Base-by-base conservation (phyloP, 2,797 vertebrate genomes). In the Emys orbicularis region DNA sequence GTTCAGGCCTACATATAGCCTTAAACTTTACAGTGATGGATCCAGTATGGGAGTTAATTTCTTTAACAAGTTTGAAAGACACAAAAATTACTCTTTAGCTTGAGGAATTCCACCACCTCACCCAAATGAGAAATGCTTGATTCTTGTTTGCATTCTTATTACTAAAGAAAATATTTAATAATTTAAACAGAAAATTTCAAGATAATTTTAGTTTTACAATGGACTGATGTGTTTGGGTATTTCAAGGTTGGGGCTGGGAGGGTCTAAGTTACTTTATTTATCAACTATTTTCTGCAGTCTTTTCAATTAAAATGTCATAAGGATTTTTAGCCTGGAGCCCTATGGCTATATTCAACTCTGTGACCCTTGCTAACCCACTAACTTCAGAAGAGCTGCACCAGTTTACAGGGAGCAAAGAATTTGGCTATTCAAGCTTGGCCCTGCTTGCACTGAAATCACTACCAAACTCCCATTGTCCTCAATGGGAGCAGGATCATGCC, bases 391-490 rank as follows among this genome's bases (percentile, higher is more conserved):
- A 3, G 13, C 56, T 88, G 87, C 47, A 72, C 47, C 83, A 77
- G 47, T 77, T 77, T 49, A 77, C 44, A 77, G 9, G 87, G 85
- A 94, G 13, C 0, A 41, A 88, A 79, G 81, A 37, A 83, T 93
- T 87, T 25, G 84, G 18, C 29, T 37, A 41, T 11, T 79, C 74
- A 31, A 68, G 85, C 11, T 3, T 25, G 87, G 86, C 74, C 52
- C n/a, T 81, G 8, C 47, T 93, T 61, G 83, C 25, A 12, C 0
- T 65, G 87, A 93, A 89, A 96, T 91, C 95, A 90, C 92, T 89
- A 31, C 88, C 95, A 88, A 92, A 31, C 4, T 86, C 12, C 41
- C 68, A 23, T 77, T 89, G 83, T 37, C n/a, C 95, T 90, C 61
- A 86, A 77, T 15, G 79, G 83, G 94, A 89, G 27, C 86, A 41